These are phyloP conservation scores for Sciaenops ocellatus DNA, from an alignment of 2,797 vertebrate species.

Conservation along the genomic window DNA sequence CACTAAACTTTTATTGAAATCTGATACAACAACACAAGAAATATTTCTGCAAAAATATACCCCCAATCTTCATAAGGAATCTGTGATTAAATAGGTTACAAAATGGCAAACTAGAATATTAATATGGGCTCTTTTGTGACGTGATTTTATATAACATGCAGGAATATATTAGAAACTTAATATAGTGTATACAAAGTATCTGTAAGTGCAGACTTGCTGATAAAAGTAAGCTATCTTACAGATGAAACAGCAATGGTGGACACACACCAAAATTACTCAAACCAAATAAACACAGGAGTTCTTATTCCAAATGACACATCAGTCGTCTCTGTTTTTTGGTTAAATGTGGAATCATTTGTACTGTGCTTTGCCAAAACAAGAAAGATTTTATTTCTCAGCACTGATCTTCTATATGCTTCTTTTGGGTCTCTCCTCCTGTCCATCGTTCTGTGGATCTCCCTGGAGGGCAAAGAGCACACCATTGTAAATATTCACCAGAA, in stretches of 20 bases:
- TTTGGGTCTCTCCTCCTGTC: conserved; percentile 54
- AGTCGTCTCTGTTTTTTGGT: conserved; percentile 33
- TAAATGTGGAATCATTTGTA: conserved; percentile 10
- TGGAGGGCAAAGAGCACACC: conserved; percentile 48
- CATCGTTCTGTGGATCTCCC: conserved; percentile 68
- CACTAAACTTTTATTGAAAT: conserved; percentile 74
- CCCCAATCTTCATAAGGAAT: conserved; percentile 72
- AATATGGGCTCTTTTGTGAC: conserved; percentile 57
- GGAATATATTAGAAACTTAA: conserved; percentile 78
- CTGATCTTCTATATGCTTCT: conserved; percentile 53
- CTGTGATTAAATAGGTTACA: conserved; percentile 79
- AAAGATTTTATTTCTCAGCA: conserved; percentile 30
- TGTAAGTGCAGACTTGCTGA: conserved; percentile 45
- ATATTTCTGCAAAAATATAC: conserved; percentile 82
- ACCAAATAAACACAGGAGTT: conserved; percentile 38
- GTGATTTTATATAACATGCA: conserved; percentile 71
- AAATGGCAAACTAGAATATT: conserved; percentile 62
- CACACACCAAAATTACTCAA: conserved; percentile 20
- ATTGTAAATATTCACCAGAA: conserved; percentile 21
- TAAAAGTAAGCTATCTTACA: conserved; percentile 55
- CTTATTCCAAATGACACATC: conserved; percentile 25
- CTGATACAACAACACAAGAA: conserved; percentile 67
- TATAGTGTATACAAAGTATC: conserved; percentile 60
- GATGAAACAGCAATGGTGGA: conserved; percentile 52
- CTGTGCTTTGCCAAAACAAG: conserved; percentile 8